Evolutionary conservation across 2,797 vertebrate genomes (phyloP).

Genomic region (Serranus cabrilla): DNA sequence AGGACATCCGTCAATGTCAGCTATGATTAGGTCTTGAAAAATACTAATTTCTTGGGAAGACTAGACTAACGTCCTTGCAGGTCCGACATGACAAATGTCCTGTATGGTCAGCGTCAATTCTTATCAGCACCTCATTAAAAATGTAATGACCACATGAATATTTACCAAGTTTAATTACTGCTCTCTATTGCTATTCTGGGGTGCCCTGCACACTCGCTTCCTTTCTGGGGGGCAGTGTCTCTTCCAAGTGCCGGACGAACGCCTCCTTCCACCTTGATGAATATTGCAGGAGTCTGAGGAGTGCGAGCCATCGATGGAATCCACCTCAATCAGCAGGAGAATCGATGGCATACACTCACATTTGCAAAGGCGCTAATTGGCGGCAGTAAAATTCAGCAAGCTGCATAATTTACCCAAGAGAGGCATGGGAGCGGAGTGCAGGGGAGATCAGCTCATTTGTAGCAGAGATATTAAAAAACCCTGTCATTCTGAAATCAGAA

Average conservation of each 20-base stretch:
- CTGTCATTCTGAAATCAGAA: slow-evolving; percentile 59
- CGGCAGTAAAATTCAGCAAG: slow-evolving; percentile 70
- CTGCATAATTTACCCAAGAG: slow-evolving; percentile 71
- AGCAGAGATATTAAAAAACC: slow-evolving; percentile 52
- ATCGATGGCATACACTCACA: slow-evolving; percentile 77
- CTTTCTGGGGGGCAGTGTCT: slow-evolving; percentile 69
- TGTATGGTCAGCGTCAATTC: slow-evolving; percentile 76
- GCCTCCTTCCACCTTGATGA: slow-evolving; percentile 79
- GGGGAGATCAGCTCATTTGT: slow-evolving; percentile 61
- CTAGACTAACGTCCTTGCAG: slow-evolving; percentile 71
- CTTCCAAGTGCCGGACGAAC: slow-evolving; percentile 52
- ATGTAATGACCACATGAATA: slow-evolving; percentile 86
- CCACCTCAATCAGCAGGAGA: slow-evolving; percentile 77
- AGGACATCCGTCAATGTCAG: slow-evolving; percentile 80
- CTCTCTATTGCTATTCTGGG: slow-evolving; percentile 60
- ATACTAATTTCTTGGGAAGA: slow-evolving; percentile 70
- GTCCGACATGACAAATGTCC: slow-evolving; percentile 74
- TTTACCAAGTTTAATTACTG: slow-evolving; percentile 83
- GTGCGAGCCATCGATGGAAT: slow-evolving; percentile 67
- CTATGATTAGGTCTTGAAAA: slow-evolving; percentile 75
- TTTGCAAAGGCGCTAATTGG: slow-evolving; percentile 79
- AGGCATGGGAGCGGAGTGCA: slow-evolving; percentile 40
- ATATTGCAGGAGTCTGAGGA: slow-evolving; percentile 78
- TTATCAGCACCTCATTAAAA: slow-evolving; percentile 83
- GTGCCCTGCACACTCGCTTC: slow-evolving; percentile 40